These are phyloP conservation scores for Augochlorella aurata DNA, from an alignment of 2,888 invertebrate genomes.

Conservation along the genomic window DNA sequence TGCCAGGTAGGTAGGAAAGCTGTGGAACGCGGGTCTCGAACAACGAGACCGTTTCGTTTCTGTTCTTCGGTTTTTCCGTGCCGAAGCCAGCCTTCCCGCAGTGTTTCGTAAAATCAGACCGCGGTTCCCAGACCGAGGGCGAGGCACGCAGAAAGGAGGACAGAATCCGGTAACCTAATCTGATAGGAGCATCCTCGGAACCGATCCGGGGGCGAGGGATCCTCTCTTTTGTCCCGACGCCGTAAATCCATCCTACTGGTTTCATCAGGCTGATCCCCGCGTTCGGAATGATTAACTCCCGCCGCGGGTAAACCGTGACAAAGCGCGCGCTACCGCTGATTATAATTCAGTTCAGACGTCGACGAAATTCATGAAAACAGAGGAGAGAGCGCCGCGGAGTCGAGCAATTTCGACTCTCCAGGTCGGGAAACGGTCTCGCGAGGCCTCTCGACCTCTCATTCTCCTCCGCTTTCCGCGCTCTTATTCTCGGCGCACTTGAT, in stretches of 20 bases:
- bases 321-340: slow-evolving; percentile 61
- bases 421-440: slow-evolving; percentile 67
- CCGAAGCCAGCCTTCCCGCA: not conserved
- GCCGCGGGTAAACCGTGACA: slow-evolving; percentile 61
- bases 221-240: slow-evolving; percentile 9
- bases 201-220: slow-evolving; percentile 15
- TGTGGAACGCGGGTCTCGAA: slow-evolving; percentile 21
- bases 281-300: slow-evolving; percentile 60
- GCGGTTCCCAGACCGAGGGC: not conserved
- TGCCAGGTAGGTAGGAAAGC: slow-evolving; percentile 30
- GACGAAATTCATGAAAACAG: slow-evolving; percentile 67
- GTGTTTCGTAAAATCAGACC: slow-evolving; percentile 37
- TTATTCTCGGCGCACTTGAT: slow-evolving; percentile 59
- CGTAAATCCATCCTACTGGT: slow-evolving; percentile 46
- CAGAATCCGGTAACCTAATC: slow-evolving; percentile 21
- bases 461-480: slow-evolving; percentile 42
- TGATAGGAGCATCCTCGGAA: slow-evolving; percentile 9
- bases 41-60: slow-evolving; percentile 15
- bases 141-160: not conserved
- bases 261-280: slow-evolving; percentile 55
- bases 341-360: slow-evolving; percentile 68
- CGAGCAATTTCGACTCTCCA: slow-evolving; percentile 65
- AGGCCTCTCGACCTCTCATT: slow-evolving; percentile 61
- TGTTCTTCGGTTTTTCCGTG: slow-evolving; percentile 1
- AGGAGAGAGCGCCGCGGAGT: slow-evolving; percentile 31